Conservation (phyloP, 37 sponge, comb jelly and placozoan species). For the Halisarca cf. caerulea region DNA sequence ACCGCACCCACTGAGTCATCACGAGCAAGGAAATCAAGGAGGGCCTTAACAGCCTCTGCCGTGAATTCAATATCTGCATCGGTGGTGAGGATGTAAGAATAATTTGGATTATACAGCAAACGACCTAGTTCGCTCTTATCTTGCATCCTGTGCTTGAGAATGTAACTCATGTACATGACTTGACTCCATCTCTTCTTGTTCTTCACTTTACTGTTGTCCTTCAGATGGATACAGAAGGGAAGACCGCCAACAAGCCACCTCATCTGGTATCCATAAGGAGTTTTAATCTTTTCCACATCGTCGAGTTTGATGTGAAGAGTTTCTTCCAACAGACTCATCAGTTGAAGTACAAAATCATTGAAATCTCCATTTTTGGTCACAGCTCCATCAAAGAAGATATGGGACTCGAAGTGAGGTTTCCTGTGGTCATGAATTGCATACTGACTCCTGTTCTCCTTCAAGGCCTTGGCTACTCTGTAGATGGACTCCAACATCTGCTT, state of each 20-base stretch:
- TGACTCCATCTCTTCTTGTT: conserved; percentile 93
- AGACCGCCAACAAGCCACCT: conserved; percentile 49
- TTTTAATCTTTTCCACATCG: conserved; percentile 42
- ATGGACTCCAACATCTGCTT: conserved; percentile 80
- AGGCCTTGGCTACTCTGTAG: conserved; percentile 51
- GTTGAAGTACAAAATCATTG: conserved; percentile 65
- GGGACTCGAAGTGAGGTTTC: conserved; percentile 63
- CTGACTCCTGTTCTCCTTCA: neutral
- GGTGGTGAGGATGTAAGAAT: conserved; percentile 90
- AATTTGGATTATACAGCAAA: conserved; percentile 10
- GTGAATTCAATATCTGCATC: conserved; percentile 91
- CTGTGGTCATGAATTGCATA: conserved; percentile 9
- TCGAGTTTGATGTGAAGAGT: conserved; percentile 52
- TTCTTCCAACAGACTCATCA: conserved; percentile 73
- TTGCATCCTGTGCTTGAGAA: conserved; percentile 64
- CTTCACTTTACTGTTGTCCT: conserved; percentile 74
- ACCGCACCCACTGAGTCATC: conserved; percentile 82
- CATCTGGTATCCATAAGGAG: conserved; percentile 79
- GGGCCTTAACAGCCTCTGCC: conserved; percentile 66
- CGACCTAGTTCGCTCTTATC: neutral
- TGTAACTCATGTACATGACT: conserved; percentile 95
- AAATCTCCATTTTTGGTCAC: conserved; percentile 37
- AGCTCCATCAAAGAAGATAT: conserved; percentile 88
- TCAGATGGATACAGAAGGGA: conserved; percentile 76
- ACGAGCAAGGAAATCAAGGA: conserved; percentile 73